Conservation (phyloP, 2,797 vertebrate species). For the Eulemur rubriventer region DNA sequence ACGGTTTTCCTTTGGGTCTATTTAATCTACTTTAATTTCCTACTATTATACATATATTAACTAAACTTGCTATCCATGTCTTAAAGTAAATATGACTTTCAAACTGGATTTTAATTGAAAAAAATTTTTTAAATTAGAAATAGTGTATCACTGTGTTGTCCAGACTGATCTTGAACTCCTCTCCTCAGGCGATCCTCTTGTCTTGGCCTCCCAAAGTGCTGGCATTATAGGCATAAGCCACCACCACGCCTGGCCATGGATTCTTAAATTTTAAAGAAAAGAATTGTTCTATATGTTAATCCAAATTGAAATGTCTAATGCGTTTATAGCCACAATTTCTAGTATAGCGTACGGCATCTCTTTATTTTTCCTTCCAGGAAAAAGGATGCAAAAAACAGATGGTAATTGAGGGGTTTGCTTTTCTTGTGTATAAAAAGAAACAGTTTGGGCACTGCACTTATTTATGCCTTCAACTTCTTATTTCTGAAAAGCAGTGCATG, state of each 20-base stretch:
- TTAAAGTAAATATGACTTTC: not conserved
- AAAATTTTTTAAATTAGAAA: not conserved
- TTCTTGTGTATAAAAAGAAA: slow-evolving; percentile 45
- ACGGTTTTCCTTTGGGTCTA: not conserved
- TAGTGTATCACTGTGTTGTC: not conserved
- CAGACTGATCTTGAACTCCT: no score
- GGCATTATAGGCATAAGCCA: not conserved
- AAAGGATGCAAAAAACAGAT: slow-evolving; percentile 80
- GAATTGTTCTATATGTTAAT: not conserved
- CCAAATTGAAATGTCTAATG: not conserved
- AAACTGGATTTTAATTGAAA: not conserved
- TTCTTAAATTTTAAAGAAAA: not conserved
- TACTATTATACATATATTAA: not conserved
- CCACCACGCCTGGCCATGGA: not conserved
- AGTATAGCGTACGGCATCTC: slow-evolving; percentile 44
- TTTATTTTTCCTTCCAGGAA: slow-evolving; percentile 75
- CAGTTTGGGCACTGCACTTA: slow-evolving; percentile 18
- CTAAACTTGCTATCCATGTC: not conserved
- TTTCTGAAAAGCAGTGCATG: slow-evolving; percentile 57
- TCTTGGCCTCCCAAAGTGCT: not conserved
- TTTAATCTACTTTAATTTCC: slow-evolving; percentile 12
- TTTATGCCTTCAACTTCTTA: not conserved
- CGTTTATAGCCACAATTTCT: not conserved
- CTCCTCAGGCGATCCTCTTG: no score
- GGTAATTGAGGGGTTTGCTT: slow-evolving; percentile 62